Conservation (phyloP, 2,797 vertebrate species). For the Chrosomus eos region DNA sequence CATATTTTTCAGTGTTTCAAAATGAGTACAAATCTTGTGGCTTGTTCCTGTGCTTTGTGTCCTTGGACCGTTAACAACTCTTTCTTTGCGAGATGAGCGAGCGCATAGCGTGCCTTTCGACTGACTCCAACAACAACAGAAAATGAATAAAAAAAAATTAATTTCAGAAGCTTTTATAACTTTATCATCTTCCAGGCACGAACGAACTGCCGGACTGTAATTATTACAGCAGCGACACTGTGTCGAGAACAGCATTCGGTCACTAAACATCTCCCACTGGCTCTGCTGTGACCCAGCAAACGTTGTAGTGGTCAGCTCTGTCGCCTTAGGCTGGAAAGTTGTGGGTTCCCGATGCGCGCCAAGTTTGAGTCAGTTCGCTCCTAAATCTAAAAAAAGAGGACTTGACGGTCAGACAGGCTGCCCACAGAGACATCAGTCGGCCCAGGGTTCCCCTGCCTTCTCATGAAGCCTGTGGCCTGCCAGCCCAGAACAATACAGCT, state of each 20-base stretch:
- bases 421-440: conserved; percentile 67
- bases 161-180: conserved; percentile 52
- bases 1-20: background rate
- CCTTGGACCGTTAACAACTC: background rate
- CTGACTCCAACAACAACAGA: conserved; percentile 35
- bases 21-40: background rate
- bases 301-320: conserved; percentile 67
- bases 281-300: conserved; percentile 63
- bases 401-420: conserved; percentile 64
- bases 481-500: conserved; percentile 63
- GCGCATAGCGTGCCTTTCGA: conserved; percentile 22
- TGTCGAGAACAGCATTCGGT: conserved; percentile 57
- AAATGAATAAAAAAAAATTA: conserved; percentile 30
- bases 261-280: conserved; percentile 60
- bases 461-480: conserved; percentile 59
- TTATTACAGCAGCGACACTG: conserved; percentile 62
- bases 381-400: conserved; percentile 68
- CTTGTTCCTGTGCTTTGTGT: background rate
- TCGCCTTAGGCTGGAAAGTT: conserved; percentile 69
- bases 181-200: conserved; percentile 55
- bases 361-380: conserved; percentile 67
- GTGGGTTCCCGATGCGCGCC: conserved; percentile 59
- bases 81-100: conserved; percentile 40
- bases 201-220: conserved; percentile 54
- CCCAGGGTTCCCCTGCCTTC: conserved; percentile 66